Evolutionary conservation across 23 tunicate species (phyloP), one percentile per base, ranked within the genome.

Genomic region (Halocynthia roretzi): DNA sequence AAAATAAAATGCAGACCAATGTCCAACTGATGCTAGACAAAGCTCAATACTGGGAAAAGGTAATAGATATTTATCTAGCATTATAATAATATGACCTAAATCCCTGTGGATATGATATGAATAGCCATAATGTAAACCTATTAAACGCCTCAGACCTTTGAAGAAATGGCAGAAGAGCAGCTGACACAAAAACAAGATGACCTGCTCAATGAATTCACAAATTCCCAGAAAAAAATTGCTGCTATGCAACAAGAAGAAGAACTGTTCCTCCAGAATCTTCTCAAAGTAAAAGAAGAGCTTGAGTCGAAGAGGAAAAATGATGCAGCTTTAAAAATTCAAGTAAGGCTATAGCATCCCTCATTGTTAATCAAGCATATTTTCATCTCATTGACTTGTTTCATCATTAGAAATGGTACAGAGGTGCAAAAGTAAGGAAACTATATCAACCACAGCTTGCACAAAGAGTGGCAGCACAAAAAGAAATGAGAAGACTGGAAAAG

Each of bases 41-140:
- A 74, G 78, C 62, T 5, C 31, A 74, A 22, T 74, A 74, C 56
- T 74, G 78, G 78, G 78, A 74, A 56, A 74, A 74, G 78, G 78
- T 74, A 8, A n/a, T 14, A 58, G 17, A 1, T 58, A 14, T 58
- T 2, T 58, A 58, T n/a, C 17, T 58, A 31, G 44, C 44, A 31
- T 31, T 0, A 31, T 4, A 31, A 31, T 31, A 0, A 31, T 31
- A 31, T 31, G 2, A 31, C 44, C 1, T 31, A 4, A 31, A 31
- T 4, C 44, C 44, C 44, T 31, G 44, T 31, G 44, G 44, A 31
- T 31, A 31, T 31, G 44, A 31, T 31, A 31, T 31, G 44, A 31
- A 31, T 31, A 31, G 44, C 4, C 44, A 31, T 31, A 31, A 31
- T 31, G 44, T 0, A 31, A 31, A 31, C 44, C 44, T 31, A 31